These are phyloP conservation scores for Chaetodon trifasciatus DNA, from an alignment of 2,797 vertebrate genomes.

Conservation along the genomic window DNA sequence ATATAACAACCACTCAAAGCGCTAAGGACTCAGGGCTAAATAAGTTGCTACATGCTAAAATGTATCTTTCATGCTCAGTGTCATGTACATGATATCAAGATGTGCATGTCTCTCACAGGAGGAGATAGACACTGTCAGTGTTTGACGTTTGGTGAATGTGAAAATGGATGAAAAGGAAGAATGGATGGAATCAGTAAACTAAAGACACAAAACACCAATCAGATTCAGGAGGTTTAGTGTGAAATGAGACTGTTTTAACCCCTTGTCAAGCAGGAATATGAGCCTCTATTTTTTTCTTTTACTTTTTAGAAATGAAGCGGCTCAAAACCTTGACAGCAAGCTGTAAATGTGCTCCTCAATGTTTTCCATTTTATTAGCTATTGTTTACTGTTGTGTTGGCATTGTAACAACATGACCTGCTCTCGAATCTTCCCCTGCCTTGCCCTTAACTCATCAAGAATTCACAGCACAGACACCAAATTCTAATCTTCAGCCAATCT, in stretches of 20 bases:
- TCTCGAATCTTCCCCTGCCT: neutral
- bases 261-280: neutral
- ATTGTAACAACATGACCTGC: neutral
- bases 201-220: neutral
- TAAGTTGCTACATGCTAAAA: neutral
- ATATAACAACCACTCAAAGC: too few relatives aligned
- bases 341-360: neutral
- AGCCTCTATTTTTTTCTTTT: neutral
- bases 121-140: neutral
- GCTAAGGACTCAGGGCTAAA: neutral
- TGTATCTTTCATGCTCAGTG: too few relatives aligned
- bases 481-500: constrained; percentile 30
- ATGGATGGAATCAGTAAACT: neutral
- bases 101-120: neutral
- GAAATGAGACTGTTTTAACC: neutral
- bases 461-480: constrained; percentile 38
- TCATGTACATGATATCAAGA: rapidly evolving
- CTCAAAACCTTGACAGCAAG: neutral
- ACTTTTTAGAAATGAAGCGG: neutral
- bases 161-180: neutral
- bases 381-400: neutral
- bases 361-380: constrained; percentile 2
- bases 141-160: neutral
- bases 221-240: neutral
- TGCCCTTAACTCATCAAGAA: constrained; percentile 21